Conservation (phyloP, 23 tunicate species). For the Trididemnum miniatum region DNA sequence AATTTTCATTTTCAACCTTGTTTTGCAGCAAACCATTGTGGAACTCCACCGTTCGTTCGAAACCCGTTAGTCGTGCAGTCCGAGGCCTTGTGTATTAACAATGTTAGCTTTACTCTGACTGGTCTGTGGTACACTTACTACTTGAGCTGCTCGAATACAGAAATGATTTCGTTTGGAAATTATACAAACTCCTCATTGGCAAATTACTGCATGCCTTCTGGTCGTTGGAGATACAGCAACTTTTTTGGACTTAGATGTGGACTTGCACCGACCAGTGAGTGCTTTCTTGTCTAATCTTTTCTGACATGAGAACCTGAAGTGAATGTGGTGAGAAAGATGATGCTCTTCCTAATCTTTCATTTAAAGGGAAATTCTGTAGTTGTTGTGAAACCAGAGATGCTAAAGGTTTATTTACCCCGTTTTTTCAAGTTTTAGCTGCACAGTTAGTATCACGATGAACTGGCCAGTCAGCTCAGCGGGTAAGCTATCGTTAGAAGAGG, state of each 20-base stretch:
- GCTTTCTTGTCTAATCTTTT: no score
- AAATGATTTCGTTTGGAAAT: background rate
- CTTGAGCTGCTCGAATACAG: background rate
- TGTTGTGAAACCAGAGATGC: no score
- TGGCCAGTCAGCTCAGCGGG: no score
- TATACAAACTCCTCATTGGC: background rate
- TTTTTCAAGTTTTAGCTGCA: no score
- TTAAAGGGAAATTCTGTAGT: no score
- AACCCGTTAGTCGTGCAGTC: background rate
- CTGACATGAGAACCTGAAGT: no score
- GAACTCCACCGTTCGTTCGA: background rate
- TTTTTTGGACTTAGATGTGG: slow-evolving; percentile 22
- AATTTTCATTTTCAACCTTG: no score
- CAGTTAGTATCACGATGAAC: no score
- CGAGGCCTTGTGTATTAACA: background rate
- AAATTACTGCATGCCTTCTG: slow-evolving; percentile 12
- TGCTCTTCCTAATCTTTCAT: no score
- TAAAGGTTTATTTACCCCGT: no score
- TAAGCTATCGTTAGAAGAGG: no score
- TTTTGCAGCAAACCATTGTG: background rate
- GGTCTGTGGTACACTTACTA: background rate
- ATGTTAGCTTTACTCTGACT: background rate
- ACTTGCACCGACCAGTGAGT: background rate
- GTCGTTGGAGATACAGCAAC: slow-evolving; percentile 21
- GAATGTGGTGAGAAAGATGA: no score